phyloP scores from a whole-genome alignment of 2,888 invertebrate genomes.

The Drosophila rubida region DNA sequence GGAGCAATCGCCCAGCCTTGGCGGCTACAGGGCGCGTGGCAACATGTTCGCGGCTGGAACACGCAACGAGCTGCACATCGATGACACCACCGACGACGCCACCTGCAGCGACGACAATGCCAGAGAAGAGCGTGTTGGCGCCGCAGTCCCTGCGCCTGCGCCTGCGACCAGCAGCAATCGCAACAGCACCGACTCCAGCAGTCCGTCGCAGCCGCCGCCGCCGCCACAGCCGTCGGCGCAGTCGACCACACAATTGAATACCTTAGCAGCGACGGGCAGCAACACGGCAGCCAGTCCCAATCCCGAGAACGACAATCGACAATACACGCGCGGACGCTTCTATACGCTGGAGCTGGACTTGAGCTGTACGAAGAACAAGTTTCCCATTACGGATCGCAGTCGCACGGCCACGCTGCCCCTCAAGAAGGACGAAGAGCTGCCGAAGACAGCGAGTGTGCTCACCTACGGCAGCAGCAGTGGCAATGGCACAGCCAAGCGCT shows the following conservation, averaged over 20 bases:
- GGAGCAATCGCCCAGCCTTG: constrained; percentile 68
- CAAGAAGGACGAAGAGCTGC: constrained; percentile 19
- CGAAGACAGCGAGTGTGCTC: not conserved
- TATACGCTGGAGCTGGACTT: constrained; percentile 85
- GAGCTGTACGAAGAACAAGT: constrained; percentile 87
- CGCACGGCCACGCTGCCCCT: constrained; percentile 40
- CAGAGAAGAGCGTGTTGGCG: constrained; percentile 32
- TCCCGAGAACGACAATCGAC: constrained; percentile 81
- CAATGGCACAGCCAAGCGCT: constrained; percentile 3
- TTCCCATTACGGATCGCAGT: constrained; percentile 86
- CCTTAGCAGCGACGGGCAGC: constrained; percentile 25
- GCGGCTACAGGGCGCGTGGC: constrained; percentile 25
- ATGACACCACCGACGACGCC: constrained; percentile 55
- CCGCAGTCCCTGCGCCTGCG: no score
- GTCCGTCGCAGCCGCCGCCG: constrained; percentile 42
- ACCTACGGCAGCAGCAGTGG: not conserved
- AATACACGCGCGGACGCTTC: constrained; percentile 82
- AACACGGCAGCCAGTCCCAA: constrained; percentile 24
- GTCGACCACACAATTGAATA: constrained; percentile 20
- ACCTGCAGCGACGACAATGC: constrained; percentile 29
- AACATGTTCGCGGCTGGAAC: not conserved
- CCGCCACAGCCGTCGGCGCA: constrained; percentile 31
- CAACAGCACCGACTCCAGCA: constrained; percentile 66
- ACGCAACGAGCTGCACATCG: constrained; percentile 66
- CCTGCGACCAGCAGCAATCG: constrained; percentile 37